These are phyloP conservation scores for Fistularia commersonii DNA, from an alignment of 2,797 vertebrate species.

Conservation along the genomic window DNA sequence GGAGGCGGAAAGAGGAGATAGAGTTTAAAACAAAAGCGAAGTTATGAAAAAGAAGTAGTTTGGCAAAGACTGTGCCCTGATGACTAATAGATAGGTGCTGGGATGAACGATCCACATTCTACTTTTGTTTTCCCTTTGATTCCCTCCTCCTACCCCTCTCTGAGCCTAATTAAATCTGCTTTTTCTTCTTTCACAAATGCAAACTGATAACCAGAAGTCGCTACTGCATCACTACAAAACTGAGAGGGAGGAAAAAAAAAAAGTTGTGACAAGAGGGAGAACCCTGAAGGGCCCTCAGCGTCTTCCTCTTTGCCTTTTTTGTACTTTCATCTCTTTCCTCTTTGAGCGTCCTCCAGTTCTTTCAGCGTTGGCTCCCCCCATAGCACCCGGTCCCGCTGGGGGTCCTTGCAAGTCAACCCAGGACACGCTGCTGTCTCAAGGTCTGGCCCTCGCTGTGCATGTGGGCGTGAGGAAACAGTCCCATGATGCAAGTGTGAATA, in stretches of 20 bases:
- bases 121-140: slow-evolving; percentile 43
- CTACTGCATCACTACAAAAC: slow-evolving; percentile 36
- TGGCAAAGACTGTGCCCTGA: slow-evolving; percentile 1
- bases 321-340: slow-evolving; percentile 62
- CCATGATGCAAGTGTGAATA: not conserved
- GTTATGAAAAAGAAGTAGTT: not conserved
- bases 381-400: slow-evolving; percentile 25
- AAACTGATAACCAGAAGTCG: slow-evolving; percentile 34
- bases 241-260: slow-evolving; percentile 12
- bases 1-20: slow-evolving; percentile 4
- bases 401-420: slow-evolving; percentile 41
- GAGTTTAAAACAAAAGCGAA: slow-evolving; percentile 3
- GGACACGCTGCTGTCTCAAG: slow-evolving; percentile 30
- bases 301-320: slow-evolving; percentile 18
- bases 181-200: slow-evolving; percentile 11
- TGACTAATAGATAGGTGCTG: slow-evolving; percentile 44
- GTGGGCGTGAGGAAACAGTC: slow-evolving; percentile 1
- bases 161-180: slow-evolving; percentile 36
- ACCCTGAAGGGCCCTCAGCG: slow-evolving; percentile 34
- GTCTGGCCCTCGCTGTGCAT: slow-evolving; percentile 5
- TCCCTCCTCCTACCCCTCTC: slow-evolving; percentile 5
- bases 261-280: slow-evolving; percentile 17
- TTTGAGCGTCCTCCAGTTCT: slow-evolving; percentile 64
- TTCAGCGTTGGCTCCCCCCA: slow-evolving; percentile 24
- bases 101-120: slow-evolving; percentile 31